Evolutionary conservation across 2,113 vertebrate genomes (phyloP).

Genomic region (Hystrix brachyura): DNA sequence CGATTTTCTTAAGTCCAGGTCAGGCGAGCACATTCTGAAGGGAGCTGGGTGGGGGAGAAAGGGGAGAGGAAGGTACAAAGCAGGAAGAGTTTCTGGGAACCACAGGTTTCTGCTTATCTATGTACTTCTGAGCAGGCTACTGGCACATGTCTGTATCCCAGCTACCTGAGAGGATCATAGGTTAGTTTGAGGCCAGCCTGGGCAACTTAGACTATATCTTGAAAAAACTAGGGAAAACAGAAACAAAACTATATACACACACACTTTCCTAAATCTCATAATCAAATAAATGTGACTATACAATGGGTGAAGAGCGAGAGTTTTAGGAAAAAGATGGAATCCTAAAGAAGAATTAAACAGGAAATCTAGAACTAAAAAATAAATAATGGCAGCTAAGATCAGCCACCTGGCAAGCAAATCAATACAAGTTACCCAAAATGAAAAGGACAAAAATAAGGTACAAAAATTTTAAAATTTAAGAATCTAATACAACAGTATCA

Average conservation of each 20-base stretch:
- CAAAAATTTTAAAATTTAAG: background rate
- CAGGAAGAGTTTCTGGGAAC: background rate
- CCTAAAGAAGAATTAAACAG: background rate
- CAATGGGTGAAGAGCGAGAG: background rate
- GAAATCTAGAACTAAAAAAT: background rate
- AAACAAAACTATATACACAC: background rate
- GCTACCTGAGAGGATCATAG: background rate
- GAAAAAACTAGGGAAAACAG: background rate
- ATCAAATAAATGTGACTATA: background rate
- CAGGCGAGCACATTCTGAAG: background rate
- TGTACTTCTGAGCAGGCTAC: background rate
- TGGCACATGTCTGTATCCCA: background rate
- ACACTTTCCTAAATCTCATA: background rate
- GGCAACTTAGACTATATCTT: background rate
- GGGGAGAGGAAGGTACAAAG: background rate
- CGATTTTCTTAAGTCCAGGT: too few species aligned
- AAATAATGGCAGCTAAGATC: background rate
- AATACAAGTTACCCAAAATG: background rate
- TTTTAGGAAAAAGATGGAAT: background rate
- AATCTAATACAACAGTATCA: background rate
- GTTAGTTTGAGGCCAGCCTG: background rate
- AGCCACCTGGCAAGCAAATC: background rate
- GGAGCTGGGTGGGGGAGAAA: background rate
- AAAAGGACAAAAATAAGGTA: background rate
- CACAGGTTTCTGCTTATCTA: background rate